A percentile compares a stretch with the other conserved stretches of the same genome.
Conservation (phyloP, 2,888 invertebrate species). For the Brenthis daphne region DNA sequence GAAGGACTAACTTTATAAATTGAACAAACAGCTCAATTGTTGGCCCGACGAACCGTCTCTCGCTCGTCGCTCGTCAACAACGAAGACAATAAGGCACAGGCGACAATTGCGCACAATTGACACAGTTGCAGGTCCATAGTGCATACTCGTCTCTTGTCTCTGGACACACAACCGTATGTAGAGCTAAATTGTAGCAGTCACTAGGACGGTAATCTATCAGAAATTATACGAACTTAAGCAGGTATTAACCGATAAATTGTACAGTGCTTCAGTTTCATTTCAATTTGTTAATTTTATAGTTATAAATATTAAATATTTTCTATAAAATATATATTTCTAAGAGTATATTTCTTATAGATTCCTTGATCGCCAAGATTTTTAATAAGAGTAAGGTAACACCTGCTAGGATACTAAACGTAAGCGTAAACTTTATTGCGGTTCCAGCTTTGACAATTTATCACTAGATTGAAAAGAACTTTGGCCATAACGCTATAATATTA, state of each 20-base stretch:
- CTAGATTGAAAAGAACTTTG: slow-evolving; percentile 27
- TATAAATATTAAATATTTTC: background rate
- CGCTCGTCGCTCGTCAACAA: slow-evolving; percentile 27
- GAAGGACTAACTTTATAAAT: slow-evolving; percentile 39
- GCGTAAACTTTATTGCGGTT: slow-evolving; percentile 31
- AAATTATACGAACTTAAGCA: background rate
- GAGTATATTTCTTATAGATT: slow-evolving; percentile 5
- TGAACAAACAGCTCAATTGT: slow-evolving; percentile 41
- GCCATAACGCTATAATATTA: slow-evolving; percentile 13
- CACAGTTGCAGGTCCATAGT: slow-evolving; percentile 34
- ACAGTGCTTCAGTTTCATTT: too few species aligned
- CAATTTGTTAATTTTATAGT: too few species aligned
- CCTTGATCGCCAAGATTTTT: slow-evolving; percentile 9
- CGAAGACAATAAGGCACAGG: slow-evolving; percentile 37
- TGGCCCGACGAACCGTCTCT: slow-evolving; percentile 34
- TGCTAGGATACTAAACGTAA: slow-evolving; percentile 33
- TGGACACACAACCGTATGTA: slow-evolving; percentile 8
- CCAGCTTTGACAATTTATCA: slow-evolving; percentile 29
- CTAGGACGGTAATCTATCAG: background rate
- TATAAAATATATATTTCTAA: background rate
- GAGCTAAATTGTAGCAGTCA: too few species aligned
- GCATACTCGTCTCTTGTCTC: slow-evolving; percentile 20
- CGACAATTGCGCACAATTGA: slow-evolving; percentile 39
- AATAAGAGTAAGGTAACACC: slow-evolving; percentile 23
- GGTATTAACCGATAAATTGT: background rate